Percentiles rank a stretch among this genome's conserved stretches.
These are phyloP conservation scores for Aporophyla lueneburgensis DNA, from an alignment of 2,888 invertebrate species.

Conservation along the genomic window DNA sequence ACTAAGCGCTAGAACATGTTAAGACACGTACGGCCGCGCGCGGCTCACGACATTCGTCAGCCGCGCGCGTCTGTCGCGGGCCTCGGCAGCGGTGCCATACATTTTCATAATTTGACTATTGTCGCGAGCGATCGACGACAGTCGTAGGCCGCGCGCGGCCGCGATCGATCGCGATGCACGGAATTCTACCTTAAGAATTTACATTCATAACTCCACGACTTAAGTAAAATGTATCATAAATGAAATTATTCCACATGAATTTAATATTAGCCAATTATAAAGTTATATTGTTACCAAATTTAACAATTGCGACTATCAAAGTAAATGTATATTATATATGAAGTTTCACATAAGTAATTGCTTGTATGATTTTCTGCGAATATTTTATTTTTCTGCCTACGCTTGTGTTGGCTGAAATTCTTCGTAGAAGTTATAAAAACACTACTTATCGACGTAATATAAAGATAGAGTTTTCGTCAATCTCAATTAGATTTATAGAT, in stretches of 20 bases:
- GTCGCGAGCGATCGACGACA: too few species aligned
- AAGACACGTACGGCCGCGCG: too few species aligned
- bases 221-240: conserved; percentile 38
- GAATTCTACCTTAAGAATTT: too few species aligned
- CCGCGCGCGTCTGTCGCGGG: too few species aligned
- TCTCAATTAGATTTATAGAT: neutral
- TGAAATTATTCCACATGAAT: conserved; percentile 51
- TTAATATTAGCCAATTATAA: conserved; percentile 54
- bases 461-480: neutral
- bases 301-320: conserved; percentile 22
- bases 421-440: neutral
- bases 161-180: too few species aligned
- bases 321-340: neutral
- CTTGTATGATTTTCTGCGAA: conserved; percentile 14
- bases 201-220: conserved; percentile 34
- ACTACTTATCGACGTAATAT: neutral
- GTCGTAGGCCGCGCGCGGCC: too few species aligned
- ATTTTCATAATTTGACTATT: too few species aligned
- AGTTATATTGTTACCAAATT: conserved; percentile 55
- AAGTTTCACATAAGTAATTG: conserved; percentile 36
- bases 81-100: too few species aligned
- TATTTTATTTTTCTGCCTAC: conserved; percentile 10
- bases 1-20: too few species aligned
- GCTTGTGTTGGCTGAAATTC: neutral
- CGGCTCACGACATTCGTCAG: too few species aligned